Evolutionary conservation across 2,113 vertebrate species (phyloP).

Genomic region (Saimiri boliviensis): DNA sequence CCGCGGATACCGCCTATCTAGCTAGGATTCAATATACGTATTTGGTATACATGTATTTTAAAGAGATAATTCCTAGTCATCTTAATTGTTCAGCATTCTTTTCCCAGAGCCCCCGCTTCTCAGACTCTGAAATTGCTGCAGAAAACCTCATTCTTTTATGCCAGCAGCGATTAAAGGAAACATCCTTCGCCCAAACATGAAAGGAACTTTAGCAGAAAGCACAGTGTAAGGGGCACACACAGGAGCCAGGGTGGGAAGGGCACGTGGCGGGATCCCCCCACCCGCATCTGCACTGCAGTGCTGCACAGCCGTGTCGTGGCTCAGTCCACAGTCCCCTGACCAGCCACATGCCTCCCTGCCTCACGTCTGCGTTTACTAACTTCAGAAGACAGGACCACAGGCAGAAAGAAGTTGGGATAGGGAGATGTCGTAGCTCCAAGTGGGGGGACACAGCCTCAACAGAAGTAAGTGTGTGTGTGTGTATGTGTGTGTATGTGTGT

Average conservation of each 20-base stretch:
- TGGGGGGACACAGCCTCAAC: too few species aligned
- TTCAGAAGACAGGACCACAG: neutral
- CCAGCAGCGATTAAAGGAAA: neutral
- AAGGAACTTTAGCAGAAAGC: neutral
- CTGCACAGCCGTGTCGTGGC: accelerated
- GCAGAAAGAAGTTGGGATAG: too few species aligned
- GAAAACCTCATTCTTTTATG: neutral
- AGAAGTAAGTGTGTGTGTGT: too few species aligned
- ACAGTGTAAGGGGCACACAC: accelerated
- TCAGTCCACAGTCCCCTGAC: accelerated
- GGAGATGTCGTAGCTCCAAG: too few species aligned
- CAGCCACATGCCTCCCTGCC: neutral
- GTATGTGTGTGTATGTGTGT: too few species aligned
- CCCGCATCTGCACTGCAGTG: too few species aligned
- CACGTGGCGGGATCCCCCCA: accelerated
- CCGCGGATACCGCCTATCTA: accelerated
- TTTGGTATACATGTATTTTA: neutral
- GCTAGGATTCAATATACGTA: neutral
- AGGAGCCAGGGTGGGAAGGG: too few species aligned
- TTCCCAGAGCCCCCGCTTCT: too few species aligned
- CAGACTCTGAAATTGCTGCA: neutral
- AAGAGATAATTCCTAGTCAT: too few species aligned
- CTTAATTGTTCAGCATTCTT: neutral
- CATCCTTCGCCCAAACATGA: neutral
- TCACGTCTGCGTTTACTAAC: too few species aligned